Conservation (phyloP, 2,888 invertebrate species). For the Phanerotoma sp. region DNA sequence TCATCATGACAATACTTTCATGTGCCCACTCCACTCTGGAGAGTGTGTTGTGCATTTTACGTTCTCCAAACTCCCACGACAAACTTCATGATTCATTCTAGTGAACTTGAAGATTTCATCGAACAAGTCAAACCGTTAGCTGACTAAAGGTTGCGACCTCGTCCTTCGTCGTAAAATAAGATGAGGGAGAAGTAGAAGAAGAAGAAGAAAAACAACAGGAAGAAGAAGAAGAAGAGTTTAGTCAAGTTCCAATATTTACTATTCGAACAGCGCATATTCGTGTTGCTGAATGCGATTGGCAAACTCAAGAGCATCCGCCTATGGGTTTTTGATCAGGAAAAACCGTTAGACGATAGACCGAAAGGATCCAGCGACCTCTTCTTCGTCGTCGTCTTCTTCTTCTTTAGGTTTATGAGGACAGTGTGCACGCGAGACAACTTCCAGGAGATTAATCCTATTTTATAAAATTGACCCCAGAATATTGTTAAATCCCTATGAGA, state of each 20-base stretch:
- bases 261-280: background rate
- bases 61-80: background rate
- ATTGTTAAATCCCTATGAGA: background rate
- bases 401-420: too few species aligned
- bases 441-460: background rate
- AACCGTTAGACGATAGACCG: too few species aligned
- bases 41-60: too few species aligned
- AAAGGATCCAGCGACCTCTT: background rate
- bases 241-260: background rate
- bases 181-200: too few species aligned
- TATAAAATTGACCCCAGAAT: slow-evolving; percentile 2
- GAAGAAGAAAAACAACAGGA: too few species aligned
- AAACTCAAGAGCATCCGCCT: background rate
- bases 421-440: too few species aligned
- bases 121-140: slow-evolving; percentile 20
- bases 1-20: too few species aligned
- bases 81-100: slow-evolving; percentile 17
- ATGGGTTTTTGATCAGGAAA: slow-evolving; percentile 8
- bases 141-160: slow-evolving; percentile 10
- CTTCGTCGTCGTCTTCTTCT: background rate
- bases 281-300: slow-evolving; percentile 1
- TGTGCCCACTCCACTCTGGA: too few species aligned
- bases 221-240: too few species aligned
- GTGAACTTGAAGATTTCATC: slow-evolving; percentile 17
- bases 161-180: slow-evolving; percentile 12